Evolutionary conservation across 2,888 invertebrate genomes (phyloP), one percentile per base, ranked within the genome.

Genomic region (Chirona hameri): DNA sequence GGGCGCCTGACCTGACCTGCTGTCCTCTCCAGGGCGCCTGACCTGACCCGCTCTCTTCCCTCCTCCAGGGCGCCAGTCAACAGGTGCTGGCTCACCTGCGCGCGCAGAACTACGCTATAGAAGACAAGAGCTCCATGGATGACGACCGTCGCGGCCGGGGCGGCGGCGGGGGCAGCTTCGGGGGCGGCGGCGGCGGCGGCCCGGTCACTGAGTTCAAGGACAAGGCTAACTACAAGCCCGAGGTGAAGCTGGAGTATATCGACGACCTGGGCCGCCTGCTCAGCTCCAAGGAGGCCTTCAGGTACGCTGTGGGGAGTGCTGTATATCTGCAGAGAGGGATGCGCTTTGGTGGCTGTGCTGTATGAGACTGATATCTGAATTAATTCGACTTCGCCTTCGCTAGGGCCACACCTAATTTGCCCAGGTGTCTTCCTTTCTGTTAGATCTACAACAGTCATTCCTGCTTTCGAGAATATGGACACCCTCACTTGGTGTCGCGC

Each of bases 261-360:
- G 99, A 99, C 89, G 98, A 98, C 87, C 95, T 95, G 87, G 99
- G 99, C 0, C 93, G 96, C 83, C 91, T 95, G 86, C 91, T 99
- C 84, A 94, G 94, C 86, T 93, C 95, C 83, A 99, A 99, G 89
- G 99, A 99, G 90, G 99, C 99, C 81, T 99, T 98, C 90, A 84
- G 85, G 85, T 85, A 31, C 81, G 69, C 39, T 39, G 39, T 7
- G 39, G 39, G 39, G 39, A 39, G 39, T 39, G 39, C 39, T 39
- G 39, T 39, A 39, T 2, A 39, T 39, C 39, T 2, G 39, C 39
- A 39, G 39, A 2, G 39, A 39, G 39, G 4, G 39, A 39, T 39
- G 39, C 39, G 39, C 39, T 39, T 2, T 39, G 39, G 39, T 39
- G 39, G 39, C 39, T 39, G 39, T 39, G 4, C 39, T 39, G 39